Evolutionary conservation across 1,140 invertebrate species (phyloP).

Genomic region (Grapholita molesta): DNA sequence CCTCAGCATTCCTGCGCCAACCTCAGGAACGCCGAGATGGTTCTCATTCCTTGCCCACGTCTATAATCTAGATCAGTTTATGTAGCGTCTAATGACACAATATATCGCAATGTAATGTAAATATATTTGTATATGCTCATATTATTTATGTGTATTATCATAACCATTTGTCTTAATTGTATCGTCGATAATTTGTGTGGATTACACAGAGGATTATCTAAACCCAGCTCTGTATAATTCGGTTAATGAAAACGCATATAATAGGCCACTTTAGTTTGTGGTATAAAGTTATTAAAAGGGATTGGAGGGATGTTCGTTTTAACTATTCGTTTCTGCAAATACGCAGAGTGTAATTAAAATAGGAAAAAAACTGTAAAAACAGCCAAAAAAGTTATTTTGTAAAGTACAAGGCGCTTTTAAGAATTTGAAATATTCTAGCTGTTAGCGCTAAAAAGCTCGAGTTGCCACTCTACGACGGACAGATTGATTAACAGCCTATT

Average conservation of each 20-base stretch:
- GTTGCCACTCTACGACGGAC: not conserved
- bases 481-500: conserved; percentile 45
- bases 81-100: not conserved
- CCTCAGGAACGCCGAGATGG: conserved; percentile 56
- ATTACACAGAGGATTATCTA: not conserved
- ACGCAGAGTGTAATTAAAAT: not conserved
- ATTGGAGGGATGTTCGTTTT: not conserved
- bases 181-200: not conserved
- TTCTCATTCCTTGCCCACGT: conserved; percentile 47
- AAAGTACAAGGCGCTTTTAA: not conserved
- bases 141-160: not conserved
- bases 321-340: not conserved
- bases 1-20: conserved; percentile 50
- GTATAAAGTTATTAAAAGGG: not conserved
- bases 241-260: not conserved
- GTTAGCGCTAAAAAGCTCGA: conserved; percentile 13
- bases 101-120: no score
- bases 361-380: not conserved
- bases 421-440: conserved; percentile 1
- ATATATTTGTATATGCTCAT: not conserved
- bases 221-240: not conserved
- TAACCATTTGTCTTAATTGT: conserved; percentile 7
- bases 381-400: not conserved
- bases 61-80: not conserved
- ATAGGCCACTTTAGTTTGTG: not conserved